These are phyloP conservation scores for Emydoidea blandingii DNA, from an alignment of 2,797 vertebrate species.

Conservation along the genomic window DNA sequence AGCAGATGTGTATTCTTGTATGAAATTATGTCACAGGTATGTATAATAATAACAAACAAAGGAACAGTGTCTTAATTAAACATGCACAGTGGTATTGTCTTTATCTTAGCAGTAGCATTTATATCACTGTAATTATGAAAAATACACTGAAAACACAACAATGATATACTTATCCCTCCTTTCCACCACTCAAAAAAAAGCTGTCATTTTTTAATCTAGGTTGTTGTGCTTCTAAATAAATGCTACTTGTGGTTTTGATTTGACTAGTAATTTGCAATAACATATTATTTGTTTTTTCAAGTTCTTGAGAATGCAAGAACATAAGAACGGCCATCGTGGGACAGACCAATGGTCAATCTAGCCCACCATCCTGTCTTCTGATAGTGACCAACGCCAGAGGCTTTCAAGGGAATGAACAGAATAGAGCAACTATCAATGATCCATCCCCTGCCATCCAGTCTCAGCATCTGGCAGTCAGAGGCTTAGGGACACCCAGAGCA, in stretches of 20 bases:
- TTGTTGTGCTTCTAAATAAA: neutral
- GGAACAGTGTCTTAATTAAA: neutral
- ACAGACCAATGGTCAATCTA: neutral
- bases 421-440: neutral
- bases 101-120: neutral
- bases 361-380: neutral
- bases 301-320: neutral
- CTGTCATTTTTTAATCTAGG: accelerated
- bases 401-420: neutral
- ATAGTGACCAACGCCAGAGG: neutral
- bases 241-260: neutral
- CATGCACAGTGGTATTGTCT: neutral
- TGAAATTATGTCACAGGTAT: neutral
- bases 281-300: neutral
- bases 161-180: accelerated
- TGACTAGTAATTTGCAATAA: neutral
- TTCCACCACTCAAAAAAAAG: neutral
- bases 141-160: neutral
- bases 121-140: neutral
- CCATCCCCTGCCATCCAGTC: neutral
- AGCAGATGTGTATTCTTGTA: neutral
- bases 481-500: neutral
- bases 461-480: neutral
- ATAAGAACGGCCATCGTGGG: neutral
- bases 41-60: neutral